Evolutionary conservation across 1,140 invertebrate genomes (phyloP), one percentile per base, ranked within the genome.

Genomic region (Akabosia matsudoensis): DNA sequence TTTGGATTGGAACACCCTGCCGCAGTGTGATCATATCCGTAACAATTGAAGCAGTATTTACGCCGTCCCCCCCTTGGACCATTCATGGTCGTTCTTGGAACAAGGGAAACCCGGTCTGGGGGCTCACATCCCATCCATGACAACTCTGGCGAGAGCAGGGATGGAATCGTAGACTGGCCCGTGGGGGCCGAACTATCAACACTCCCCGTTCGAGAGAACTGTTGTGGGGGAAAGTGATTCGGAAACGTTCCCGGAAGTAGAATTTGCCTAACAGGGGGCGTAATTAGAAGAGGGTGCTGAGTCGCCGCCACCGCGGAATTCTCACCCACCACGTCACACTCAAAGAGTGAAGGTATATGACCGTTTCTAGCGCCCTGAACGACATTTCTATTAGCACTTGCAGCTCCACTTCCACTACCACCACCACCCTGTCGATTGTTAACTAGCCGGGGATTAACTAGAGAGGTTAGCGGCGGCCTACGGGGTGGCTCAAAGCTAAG

Each of bases 11-110:
- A 16, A 30, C 61, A 67, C 28, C 61, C 30, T 2, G 61, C 10
- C 26, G 10, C 30, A 4, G 61, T 67, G 28, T 67, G 61, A 31
- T 31, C 61, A 28, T 67, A 31, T 31, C 61, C 61, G 28, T 28
- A 67, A 31, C 61, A 67, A 67, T 67, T 67, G n/a, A 30, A 67
- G 28, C 61, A 67, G 31, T 67, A 31, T 67, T 67, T 67, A 7
- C 61, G 24, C 28, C 61, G 22, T 61, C 7, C 54, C n/a, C 61
- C 61, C 10, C 61, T 3, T 30, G 61, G 61, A 30, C 7, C 3
- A 31, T 30, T 28, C 7, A 30, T 10, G 31, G 1, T 67, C 14
- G 26, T 67, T 67, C 61, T 67, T 3, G 61, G 61, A 30, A 30
- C 61, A 30, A 10, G 4, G 2, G 4, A 7, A 67, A 67, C 31